A percentile compares a stretch with the other conserved stretches of the same genome.
These are phyloP conservation scores for Volucella bombylans DNA, from an alignment of 2,888 invertebrate species.

Conservation along the genomic window DNA sequence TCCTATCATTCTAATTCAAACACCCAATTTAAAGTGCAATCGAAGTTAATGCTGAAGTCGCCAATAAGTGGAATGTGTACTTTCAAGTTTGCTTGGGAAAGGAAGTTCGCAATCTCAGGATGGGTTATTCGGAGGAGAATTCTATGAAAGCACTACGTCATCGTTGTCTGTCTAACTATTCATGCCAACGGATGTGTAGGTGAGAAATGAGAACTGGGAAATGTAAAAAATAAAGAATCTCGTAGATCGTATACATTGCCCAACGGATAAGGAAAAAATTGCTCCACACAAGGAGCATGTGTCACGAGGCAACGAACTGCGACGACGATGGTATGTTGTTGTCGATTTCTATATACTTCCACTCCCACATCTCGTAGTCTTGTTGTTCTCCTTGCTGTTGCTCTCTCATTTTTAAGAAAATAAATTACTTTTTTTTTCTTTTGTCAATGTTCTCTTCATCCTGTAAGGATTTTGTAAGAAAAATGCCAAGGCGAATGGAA, in stretches of 20 bases:
- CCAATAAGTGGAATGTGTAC: conserved; percentile 52
- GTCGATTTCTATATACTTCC: conserved; percentile 1
- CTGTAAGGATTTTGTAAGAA: conserved; percentile 38
- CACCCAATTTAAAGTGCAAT: conserved; percentile 35
- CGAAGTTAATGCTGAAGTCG: background rate
- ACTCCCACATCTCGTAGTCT: conserved; percentile 1
- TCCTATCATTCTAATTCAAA: conserved; percentile 29
- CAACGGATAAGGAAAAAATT: conserved; percentile 41
- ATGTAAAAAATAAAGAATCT: conserved; percentile 14
- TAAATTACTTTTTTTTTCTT: conserved; percentile 50
- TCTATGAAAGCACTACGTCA: conserved; percentile 24
- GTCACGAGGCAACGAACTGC: conserved; percentile 69
- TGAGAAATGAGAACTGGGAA: conserved; percentile 19
- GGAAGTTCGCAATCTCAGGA: conserved; percentile 51
- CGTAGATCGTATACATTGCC: conserved; percentile 12
- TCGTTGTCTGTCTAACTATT: conserved; percentile 32
- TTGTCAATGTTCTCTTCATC: background rate
- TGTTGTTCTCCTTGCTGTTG: conserved; percentile 5
- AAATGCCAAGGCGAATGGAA: conserved; percentile 29
- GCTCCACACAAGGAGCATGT: conserved; percentile 46
- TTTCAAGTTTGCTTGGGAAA: conserved; percentile 21
- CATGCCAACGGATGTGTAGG: conserved; percentile 20
- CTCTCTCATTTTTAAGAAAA: conserved; percentile 38
- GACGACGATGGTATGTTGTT: conserved; percentile 7
- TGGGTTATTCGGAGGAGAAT: conserved; percentile 7